Conservation (phyloP, 2,888 invertebrate species). For the Crocallis elinguaria region DNA sequence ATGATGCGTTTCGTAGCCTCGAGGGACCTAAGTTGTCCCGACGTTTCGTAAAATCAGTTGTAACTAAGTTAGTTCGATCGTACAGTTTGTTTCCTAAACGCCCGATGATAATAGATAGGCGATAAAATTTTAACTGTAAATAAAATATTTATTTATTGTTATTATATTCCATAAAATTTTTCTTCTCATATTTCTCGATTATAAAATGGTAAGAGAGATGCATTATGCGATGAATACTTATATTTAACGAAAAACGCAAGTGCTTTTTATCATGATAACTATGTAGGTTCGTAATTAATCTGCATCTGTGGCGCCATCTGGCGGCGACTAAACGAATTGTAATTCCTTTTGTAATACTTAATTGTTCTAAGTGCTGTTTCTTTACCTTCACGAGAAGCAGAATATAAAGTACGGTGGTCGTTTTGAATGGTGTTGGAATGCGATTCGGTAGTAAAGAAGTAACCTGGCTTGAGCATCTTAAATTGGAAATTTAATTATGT, state of each 20-base stretch:
- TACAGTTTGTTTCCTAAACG: conserved; percentile 60
- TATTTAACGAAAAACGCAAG: conserved; percentile 69
- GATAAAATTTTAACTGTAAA: conserved; percentile 80
- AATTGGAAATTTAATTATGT: conserved; percentile 78
- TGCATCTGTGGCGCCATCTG: conserved; percentile 20
- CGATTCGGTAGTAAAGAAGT: conserved; percentile 58
- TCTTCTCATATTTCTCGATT: conserved; percentile 82
- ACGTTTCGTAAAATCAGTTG: conserved; percentile 25
- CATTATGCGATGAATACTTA: conserved; percentile 69
- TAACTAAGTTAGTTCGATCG: conserved; percentile 50
- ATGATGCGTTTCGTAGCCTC: conserved; percentile 2
- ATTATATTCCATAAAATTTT: conserved; percentile 79
- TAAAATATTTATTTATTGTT: conserved; percentile 84
- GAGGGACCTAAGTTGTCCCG: conserved; percentile 8
- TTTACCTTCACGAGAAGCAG: conserved; percentile 55
- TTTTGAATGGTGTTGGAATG: conserved; percentile 48
- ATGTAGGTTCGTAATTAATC: conserved; percentile 49
- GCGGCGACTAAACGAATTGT: conserved; percentile 47
- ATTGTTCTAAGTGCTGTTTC: conserved; percentile 52
- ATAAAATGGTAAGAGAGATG: conserved; percentile 78
- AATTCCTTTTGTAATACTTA: conserved; percentile 62
- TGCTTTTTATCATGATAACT: conserved; percentile 73
- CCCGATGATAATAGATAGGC: conserved; percentile 78
- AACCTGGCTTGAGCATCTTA: conserved; percentile 73
- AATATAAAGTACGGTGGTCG: conserved; percentile 32